Conservation (phyloP, 2,888 invertebrate species). For the Agonopterix arenella region DNA sequence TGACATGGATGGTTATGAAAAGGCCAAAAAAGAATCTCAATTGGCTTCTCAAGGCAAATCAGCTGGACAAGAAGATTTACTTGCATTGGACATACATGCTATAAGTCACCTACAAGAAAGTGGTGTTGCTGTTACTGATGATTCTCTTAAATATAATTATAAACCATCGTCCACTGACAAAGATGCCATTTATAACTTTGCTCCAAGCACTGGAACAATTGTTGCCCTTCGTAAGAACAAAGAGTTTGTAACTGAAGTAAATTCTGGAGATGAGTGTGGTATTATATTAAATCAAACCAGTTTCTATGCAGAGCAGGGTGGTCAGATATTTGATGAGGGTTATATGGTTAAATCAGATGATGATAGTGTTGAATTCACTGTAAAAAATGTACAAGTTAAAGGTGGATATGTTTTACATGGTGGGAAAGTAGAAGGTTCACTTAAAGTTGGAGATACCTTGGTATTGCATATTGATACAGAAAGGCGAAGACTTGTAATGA, state of each 20-base stretch:
- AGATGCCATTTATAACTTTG: slow-evolving; percentile 87
- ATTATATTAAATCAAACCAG: slow-evolving; percentile 93
- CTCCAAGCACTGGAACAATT: slow-evolving; percentile 83
- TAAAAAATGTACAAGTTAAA: slow-evolving; percentile 95
- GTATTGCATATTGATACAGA: slow-evolving; percentile 88
- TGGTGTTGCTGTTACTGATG: slow-evolving; percentile 89
- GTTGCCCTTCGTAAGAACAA: slow-evolving; percentile 88
- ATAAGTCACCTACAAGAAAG: slow-evolving; percentile 91
- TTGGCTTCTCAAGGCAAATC: slow-evolving; percentile 92
- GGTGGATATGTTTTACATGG: slow-evolving; percentile 97
- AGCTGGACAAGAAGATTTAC: slow-evolving; percentile 86
- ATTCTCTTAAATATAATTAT: slow-evolving; percentile 95
- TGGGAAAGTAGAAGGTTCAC: slow-evolving; percentile 90
- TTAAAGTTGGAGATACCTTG: slow-evolving; percentile 91
- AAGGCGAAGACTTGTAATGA: slow-evolving; percentile 95
- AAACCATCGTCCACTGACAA: slow-evolving; percentile 77
- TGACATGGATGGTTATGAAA: slow-evolving; percentile 94
- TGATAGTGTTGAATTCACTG: slow-evolving; percentile 92
- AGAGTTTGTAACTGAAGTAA: slow-evolving; percentile 89
- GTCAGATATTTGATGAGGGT: slow-evolving; percentile 98
- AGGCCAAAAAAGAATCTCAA: slow-evolving; percentile 92
- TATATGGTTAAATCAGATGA: slow-evolving; percentile 89
- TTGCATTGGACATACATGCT: slow-evolving; percentile 96
- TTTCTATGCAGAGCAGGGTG: slow-evolving; percentile 99
- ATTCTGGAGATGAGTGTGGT: slow-evolving; percentile 92